Evolutionary conservation across 2,113 vertebrate species (phyloP).

Genomic region (Chlorodrepanis virens): DNA sequence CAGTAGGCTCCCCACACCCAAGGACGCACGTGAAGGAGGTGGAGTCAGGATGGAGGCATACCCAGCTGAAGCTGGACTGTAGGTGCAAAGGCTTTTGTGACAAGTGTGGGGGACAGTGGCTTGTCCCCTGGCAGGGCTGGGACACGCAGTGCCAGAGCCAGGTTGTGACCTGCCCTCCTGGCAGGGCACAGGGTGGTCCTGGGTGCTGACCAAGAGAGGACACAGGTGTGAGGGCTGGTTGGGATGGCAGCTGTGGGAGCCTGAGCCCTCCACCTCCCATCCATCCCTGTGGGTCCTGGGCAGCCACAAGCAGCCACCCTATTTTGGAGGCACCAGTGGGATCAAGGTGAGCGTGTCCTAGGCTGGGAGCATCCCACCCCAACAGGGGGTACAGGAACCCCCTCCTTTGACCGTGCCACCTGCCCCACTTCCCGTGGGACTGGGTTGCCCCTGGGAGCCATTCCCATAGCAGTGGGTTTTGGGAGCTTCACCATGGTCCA

Average conservation of each 20-base stretch:
- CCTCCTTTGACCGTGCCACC: neutral
- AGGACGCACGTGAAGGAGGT: accelerated
- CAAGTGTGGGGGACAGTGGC: neutral
- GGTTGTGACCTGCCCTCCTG: neutral
- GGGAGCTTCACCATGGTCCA: neutral
- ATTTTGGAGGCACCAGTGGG: neutral
- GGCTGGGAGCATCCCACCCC: neutral
- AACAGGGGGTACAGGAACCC: neutral
- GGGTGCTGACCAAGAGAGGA: accelerated
- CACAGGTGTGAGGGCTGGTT: neutral
- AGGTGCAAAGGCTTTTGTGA: neutral
- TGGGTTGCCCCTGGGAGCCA: neutral
- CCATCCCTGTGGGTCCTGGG: neutral
- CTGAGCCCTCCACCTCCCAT: neutral
- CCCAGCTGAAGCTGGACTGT: neutral
- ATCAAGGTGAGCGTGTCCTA: accelerated
- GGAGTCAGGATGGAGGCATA: neutral
- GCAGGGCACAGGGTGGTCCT: neutral
- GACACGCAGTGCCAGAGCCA: accelerated
- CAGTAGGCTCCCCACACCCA: accelerated
- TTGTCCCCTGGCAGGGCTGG: neutral
- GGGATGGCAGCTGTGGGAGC: neutral
- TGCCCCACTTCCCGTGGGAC: neutral
- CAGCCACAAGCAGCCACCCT: neutral
- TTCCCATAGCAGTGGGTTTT: neutral